phyloP scores from a whole-genome alignment of 1,140 invertebrate species.

The Neoseiulus cucumeris region DNA sequence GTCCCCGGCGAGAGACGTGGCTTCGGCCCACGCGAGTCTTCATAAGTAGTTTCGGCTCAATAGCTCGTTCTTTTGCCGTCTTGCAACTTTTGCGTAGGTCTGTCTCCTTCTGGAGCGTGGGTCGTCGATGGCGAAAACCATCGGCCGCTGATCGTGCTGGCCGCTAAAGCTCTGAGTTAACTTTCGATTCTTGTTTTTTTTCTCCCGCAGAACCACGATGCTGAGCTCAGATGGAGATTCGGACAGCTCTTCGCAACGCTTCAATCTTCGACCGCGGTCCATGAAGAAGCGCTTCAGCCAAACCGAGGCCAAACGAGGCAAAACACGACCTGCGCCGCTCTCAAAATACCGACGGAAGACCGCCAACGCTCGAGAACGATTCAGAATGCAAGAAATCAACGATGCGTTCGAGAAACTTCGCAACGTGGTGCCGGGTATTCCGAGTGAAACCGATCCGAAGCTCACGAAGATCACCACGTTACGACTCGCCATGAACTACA shows the following conservation, averaged over 20 bases:
- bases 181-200: background rate
- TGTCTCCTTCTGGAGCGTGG: background rate
- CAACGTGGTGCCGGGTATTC: constrained; percentile 42
- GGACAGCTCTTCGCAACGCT: constrained; percentile 22
- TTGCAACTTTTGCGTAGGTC: background rate
- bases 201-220: background rate
- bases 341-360: constrained; percentile 73
- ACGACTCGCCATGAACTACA: constrained; percentile 67
- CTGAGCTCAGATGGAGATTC: background rate
- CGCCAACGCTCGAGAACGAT: constrained; percentile 63
- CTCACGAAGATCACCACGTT: constrained; percentile 70
- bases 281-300: constrained; percentile 33
- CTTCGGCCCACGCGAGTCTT: background rate
- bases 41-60: background rate
- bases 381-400: constrained; percentile 67
- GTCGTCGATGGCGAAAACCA: background rate
- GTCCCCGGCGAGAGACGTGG: background rate
- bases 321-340: constrained; percentile 51
- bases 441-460: constrained; percentile 39
- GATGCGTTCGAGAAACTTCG: constrained; percentile 57
- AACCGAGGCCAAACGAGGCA: constrained; percentile 32
- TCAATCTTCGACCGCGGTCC: constrained; percentile 33
- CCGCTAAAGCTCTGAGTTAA: background rate
- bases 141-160: background rate
- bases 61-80: background rate